Evolutionary conservation across 2,797 vertebrate species (phyloP), one percentile per base, ranked within the genome.

Genomic region (Onychomys arenicola): DNA sequence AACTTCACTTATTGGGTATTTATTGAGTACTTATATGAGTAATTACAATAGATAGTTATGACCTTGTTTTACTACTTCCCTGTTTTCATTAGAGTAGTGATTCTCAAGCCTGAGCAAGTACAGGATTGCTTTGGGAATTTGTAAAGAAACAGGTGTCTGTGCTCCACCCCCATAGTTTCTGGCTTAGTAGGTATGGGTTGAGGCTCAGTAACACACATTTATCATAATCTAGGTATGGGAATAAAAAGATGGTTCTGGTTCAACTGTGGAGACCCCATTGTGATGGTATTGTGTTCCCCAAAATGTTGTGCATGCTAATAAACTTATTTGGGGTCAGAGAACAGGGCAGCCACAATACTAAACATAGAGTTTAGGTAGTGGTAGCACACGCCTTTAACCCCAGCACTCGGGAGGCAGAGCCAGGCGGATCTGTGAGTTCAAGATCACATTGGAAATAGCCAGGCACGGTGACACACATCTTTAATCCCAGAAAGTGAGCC

Each of bases 1-100:
- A 90, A 84, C 49, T 93, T 95, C 46, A 55, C 32, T 84, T 76
- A 34, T 46, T 83, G 71, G 80, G 76, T 82, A 69, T 69, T 86
- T 86, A 27, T 52, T 90, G 85, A 81, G 7, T 89, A 32, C 13
- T 69, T 57, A 17, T 78, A 61, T 92, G 11, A 75, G 5, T 69
- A 89, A 71, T 86, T 89, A 83, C 14, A 67, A 37, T 29, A 52
- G 57, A 63, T 23, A 93, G 23, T 25, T 71, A 77, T 83, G 32
- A 16, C 93, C 91, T 93, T 57, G 77, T 76, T 93, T 87, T 63
- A 84, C 46, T 43, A 19, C 19, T 90, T 77, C 21, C 90, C 13
- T 43, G 55, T 90, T 87, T 77, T 75, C 25, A 40, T 37, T 69
- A 75, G 77, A 86, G 29, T 6, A 49, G 5, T 37, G 46, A 59